These are phyloP conservation scores for Cylloceria caligata DNA, from an alignment of 2,888 invertebrate species.

Conservation along the genomic window DNA sequence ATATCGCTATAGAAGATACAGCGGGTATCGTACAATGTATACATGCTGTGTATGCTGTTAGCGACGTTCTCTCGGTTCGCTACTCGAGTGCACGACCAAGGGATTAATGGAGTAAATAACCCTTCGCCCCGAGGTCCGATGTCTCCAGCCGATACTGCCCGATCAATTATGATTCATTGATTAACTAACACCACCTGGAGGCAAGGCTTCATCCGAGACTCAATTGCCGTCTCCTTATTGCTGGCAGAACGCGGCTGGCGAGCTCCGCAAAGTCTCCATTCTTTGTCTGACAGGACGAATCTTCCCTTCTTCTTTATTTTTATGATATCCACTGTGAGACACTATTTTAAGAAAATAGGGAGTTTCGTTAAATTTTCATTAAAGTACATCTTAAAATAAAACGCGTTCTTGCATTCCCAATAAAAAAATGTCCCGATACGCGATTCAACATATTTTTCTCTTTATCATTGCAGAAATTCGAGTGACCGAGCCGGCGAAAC, in stretches of 20 bases:
- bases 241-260: not conserved
- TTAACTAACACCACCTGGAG: slow-evolving; percentile 65
- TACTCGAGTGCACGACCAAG: slow-evolving; percentile 65
- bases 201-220: slow-evolving; percentile 4
- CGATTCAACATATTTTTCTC: not conserved
- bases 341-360: too few relatives aligned
- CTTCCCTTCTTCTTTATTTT: not conserved
- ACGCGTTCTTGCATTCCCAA: too few relatives aligned
- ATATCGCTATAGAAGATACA: slow-evolving; percentile 15
- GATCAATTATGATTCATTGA: slow-evolving; percentile 71
- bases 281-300: not conserved
- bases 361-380: too few relatives aligned
- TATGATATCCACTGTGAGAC: too few relatives aligned
- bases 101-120: slow-evolving; percentile 71
- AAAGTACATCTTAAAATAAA: not conserved
- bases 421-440: not conserved
- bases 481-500: slow-evolving; percentile 13
- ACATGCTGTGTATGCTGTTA: not conserved
- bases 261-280: not conserved
- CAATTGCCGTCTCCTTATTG: slow-evolving; percentile 6
- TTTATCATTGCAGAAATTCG: slow-evolving; percentile 19
- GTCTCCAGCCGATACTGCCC: slow-evolving; percentile 63
- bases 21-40: slow-evolving; percentile 8
- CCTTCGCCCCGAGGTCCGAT: slow-evolving; percentile 64
- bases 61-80: slow-evolving; percentile 62